Evolutionary conservation across 1,140 invertebrate genomes (phyloP), one percentile per base, ranked within the genome.

Genomic region (Megathymus violae): DNA sequence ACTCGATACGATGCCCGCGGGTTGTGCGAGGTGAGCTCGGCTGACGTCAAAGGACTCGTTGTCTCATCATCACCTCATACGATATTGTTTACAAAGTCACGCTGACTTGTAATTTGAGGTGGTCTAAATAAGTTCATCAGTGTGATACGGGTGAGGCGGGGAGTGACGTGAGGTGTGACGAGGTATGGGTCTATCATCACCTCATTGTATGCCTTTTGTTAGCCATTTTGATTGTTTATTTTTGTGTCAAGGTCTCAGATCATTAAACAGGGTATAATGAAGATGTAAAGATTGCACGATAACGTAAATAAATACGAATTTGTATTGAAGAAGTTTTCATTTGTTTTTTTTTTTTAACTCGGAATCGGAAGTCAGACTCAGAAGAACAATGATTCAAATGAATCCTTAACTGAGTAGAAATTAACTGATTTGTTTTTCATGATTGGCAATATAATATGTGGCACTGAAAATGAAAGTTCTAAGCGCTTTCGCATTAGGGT

Each of bases 51-150:
- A 47, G 44, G 11, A 25, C 19, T 47, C 17, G n/a, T 10, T 17
- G 7, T 0, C 19, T n/a, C n/a, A n/a, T 46, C 43, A 13, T 46
- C 19, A 25, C 5, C 7, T 46, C 16, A 16, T 44, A 36, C 27
- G 9, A 19, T 6, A 11, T 9, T 25, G 22, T n/a, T n/a, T n/a
- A n/a, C 25, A 4, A 34, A 7, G 31, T 51, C 31, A 51, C 19
- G 13, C 14, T 51, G 27, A 51, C 31, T 51, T 19, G 48, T 31
- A 14, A 51, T 38, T 19, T 51, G 27, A 15, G 10, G 7, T 15
- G 13, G 36, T 34, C 36, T 34, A 38, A 52, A 52, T 52, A 52
- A 36, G 34, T 52, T 52, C 50, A 52, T 52, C 40, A 52, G 50
- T 52, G n/a, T 52, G 34, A 52, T 34, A 34, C 31, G 48, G 48